A percentile compares a stretch with the other conserved stretches of the same genome.
phyloP scores from a whole-genome alignment of 2,888 invertebrate species.

The Tinea semifulvella region DNA sequence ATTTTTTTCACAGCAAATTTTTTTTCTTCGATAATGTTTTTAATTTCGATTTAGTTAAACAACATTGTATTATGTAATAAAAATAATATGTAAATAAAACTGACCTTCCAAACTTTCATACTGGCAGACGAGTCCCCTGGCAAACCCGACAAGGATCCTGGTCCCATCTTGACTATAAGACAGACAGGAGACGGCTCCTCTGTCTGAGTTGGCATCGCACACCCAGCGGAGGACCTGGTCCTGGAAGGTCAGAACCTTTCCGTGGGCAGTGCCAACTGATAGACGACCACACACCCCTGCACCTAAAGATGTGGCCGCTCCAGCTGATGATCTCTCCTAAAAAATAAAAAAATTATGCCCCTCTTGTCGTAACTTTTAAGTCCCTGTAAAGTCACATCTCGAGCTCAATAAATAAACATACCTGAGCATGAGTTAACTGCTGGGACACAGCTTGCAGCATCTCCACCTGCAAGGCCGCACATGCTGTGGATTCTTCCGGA shows the following conservation, averaged over 20 bases:
- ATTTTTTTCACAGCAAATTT: too few species aligned
- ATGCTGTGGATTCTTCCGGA: constrained; percentile 33
- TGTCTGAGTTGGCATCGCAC: constrained; percentile 71
- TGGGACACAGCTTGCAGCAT: constrained; percentile 89
- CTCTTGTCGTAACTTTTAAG: too few species aligned
- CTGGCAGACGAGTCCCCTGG: constrained; percentile 89
- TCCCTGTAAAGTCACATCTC: too few species aligned
- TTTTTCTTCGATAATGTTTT: too few species aligned
- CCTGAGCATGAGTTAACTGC: constrained; percentile 86
- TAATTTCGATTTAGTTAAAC: constrained; percentile 83
- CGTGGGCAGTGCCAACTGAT: constrained; percentile 95
- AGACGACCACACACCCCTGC: constrained; percentile 75
- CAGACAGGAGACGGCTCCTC: constrained; percentile 83
- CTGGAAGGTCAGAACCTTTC: constrained; percentile 78
- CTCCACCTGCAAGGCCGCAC: constrained; percentile 53
- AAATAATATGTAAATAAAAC: too few species aligned
- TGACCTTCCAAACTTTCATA: constrained; percentile 85
- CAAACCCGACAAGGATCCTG: constrained; percentile 77
- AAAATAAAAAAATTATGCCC: too few species aligned
- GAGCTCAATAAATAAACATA: too few species aligned
- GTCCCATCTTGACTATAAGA: constrained; percentile 89
- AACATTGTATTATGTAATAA: constrained; percentile 80
- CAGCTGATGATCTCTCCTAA: constrained; percentile 89
- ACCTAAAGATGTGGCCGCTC: constrained; percentile 85
- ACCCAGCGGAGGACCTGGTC: constrained; percentile 93